These are phyloP conservation scores for Manis crassicaudata DNA, from an alignment of 2,797 vertebrate species.

Conservation along the genomic window DNA sequence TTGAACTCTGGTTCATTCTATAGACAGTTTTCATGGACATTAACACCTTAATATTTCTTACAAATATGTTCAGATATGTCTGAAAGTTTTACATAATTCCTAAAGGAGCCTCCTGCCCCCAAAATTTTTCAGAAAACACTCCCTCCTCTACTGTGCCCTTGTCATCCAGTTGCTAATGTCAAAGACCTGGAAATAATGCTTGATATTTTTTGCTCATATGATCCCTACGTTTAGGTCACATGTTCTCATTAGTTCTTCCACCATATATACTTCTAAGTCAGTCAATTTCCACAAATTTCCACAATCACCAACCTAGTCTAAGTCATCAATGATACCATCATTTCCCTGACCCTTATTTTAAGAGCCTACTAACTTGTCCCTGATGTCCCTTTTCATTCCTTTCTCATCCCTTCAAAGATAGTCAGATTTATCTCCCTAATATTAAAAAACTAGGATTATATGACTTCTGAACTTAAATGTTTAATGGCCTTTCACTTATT, in stretches of 20 bases:
- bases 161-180: background rate
- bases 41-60: background rate
- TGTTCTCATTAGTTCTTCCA: background rate
- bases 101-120: background rate
- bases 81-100: background rate
- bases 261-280: background rate
- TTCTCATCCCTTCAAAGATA: background rate
- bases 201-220: background rate
- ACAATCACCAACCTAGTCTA: background rate
- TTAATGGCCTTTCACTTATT: background rate
- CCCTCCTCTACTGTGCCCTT: background rate
- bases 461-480: background rate
- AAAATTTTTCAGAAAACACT: background rate
- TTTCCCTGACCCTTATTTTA: background rate
- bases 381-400: background rate
- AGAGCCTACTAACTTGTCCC: background rate
- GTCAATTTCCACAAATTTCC: background rate
- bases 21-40: background rate
- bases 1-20: background rate
- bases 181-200: background rate
- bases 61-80: background rate
- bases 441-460: background rate
- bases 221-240: fast-evolving
- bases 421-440: background rate
- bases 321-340: background rate